Percentiles rank a stretch among this genome's conserved stretches.
phyloP scores from a whole-genome alignment of 2,888 invertebrate species.

The Drosophila prolongata region DNA sequence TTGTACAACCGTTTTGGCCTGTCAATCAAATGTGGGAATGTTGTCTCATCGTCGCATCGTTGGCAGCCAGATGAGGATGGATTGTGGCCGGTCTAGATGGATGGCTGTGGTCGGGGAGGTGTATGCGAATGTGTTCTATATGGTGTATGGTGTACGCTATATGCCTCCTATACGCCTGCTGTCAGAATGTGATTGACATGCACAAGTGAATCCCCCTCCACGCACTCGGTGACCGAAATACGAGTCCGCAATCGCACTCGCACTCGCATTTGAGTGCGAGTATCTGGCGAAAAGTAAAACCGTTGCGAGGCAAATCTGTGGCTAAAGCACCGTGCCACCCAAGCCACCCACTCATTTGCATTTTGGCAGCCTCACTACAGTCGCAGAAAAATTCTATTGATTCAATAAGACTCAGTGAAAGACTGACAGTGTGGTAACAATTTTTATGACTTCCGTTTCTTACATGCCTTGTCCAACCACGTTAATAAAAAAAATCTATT shows the following conservation, averaged over 20 bases:
- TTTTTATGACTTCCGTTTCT: no score
- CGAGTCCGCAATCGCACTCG: conserved; percentile 33
- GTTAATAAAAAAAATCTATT: no score
- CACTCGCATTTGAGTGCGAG: conserved; percentile 33
- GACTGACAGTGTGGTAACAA: not conserved
- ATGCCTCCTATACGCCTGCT: conserved; percentile 52
- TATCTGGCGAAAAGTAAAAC: conserved; percentile 38
- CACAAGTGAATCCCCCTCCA: conserved; percentile 66
- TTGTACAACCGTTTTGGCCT: conserved; percentile 37
- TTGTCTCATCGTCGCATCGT: conserved; percentile 49
- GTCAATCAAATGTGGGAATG: conserved; percentile 60
- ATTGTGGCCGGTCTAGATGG: conserved; percentile 21
- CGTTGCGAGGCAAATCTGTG: conserved; percentile 35
- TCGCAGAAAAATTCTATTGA: conserved; percentile 3
- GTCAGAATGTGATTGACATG: conserved; percentile 75
- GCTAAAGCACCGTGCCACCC: conserved; percentile 34
- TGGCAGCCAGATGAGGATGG: conserved; percentile 46
- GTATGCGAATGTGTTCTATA: conserved; percentile 46
- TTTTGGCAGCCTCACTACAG: conserved; percentile 38
- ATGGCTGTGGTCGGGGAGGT: conserved; percentile 35
- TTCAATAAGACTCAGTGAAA: not conserved
- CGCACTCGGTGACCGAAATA: conserved; percentile 43
- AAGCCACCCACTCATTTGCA: conserved; percentile 66
- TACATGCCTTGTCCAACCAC: no score
- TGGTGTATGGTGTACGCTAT: conserved; percentile 2